Base-by-base conservation (phyloP, 2,113 vertebrate species). In the Etia nguti region DNA sequence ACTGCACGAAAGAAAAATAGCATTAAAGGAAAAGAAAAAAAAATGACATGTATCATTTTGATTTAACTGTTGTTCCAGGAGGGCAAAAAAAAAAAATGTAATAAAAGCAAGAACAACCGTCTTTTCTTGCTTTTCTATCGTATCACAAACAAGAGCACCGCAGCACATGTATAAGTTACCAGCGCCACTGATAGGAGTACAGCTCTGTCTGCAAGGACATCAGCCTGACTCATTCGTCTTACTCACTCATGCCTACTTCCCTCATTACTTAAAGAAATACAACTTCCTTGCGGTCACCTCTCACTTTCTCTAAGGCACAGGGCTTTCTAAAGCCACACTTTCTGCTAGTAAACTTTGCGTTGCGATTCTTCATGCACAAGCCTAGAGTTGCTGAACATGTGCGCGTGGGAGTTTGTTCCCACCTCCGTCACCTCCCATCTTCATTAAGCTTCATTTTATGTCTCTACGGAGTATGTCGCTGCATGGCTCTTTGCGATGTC, bases 181-280 rank as follows among this genome's bases (percentile, higher is more conserved):
- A 34, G 0, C 20, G 59, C 60, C 62, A 57, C 13, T 81, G 36
- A 56, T 77, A 83, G 79, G 46, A 84, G 38, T 6, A 48, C 20
- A 56, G 55, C 56, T 68, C 85, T 73, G 65, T 59, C 79, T 46
- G 55, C 38, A 77, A 55, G 56, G 87, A 80, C 31, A 57, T 41
- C 52, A 82, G 18, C 62, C 54, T 84, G 87, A 81, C 80, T 88
- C 86, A 65, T 84, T 92, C 10, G 18, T 90, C 59, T 81, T 77
- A 26, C 79, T 88, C 68, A 82, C 43, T 70, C 57, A 65, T 65
- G 60, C 60, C 60, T 13, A 65, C 60, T 38, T 59, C 18, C 52
- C 20, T 73, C 36, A 81, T 84, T 79, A 54, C 16, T 31, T 20
- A 5, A 56, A 26, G 50, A 90, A 59, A 41, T 75, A 80, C 54